phyloP scores from a whole-genome alignment of 2,888 invertebrate species.

The Oscheius sp. region DNA sequence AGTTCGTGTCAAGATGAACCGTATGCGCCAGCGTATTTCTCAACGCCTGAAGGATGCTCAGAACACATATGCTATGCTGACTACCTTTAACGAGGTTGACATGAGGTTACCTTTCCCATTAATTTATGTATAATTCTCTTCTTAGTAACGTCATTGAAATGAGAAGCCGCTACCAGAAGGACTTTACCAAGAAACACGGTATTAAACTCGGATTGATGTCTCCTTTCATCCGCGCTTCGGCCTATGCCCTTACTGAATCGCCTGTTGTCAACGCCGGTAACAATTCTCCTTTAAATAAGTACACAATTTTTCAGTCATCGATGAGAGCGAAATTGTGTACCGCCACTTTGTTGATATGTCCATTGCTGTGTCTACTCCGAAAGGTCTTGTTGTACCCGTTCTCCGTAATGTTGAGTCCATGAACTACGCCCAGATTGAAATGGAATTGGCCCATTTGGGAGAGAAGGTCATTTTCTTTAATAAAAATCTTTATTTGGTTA shows the following conservation, averaged over 20 bases:
- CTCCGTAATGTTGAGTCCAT: constrained; percentile 80
- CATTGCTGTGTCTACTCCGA: constrained; percentile 95
- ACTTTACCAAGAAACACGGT: constrained; percentile 92
- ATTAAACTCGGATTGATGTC: constrained; percentile 98
- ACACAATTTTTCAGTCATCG: constrained; percentile 81
- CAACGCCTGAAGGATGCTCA: constrained; percentile 97
- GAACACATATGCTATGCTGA: constrained; percentile 97
- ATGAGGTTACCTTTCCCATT: constrained; percentile 82
- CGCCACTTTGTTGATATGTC: constrained; percentile 98
- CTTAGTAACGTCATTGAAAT: constrained; percentile 90
- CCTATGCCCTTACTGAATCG: constrained; percentile 91
- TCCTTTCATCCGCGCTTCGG: constrained; percentile 90
- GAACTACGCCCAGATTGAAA: constrained; percentile 95
- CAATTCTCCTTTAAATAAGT: not conserved
- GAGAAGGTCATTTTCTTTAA: constrained; percentile 82
- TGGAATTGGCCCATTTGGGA: constrained; percentile 86
- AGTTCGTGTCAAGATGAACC: constrained; percentile 93
- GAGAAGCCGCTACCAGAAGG: constrained; percentile 88
- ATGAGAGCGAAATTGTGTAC: constrained; percentile 87
- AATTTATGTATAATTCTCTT: constrained; percentile 13
- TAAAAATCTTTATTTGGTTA: constrained; percentile 49
- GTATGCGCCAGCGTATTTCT: constrained; percentile 95
- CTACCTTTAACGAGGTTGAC: constrained; percentile 99
- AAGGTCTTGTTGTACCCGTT: constrained; percentile 93
- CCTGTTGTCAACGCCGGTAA: constrained; percentile 91